These are phyloP conservation scores for Gadopsis bispinosus DNA, from an alignment of 2,797 vertebrate genomes.

Conservation along the genomic window DNA sequence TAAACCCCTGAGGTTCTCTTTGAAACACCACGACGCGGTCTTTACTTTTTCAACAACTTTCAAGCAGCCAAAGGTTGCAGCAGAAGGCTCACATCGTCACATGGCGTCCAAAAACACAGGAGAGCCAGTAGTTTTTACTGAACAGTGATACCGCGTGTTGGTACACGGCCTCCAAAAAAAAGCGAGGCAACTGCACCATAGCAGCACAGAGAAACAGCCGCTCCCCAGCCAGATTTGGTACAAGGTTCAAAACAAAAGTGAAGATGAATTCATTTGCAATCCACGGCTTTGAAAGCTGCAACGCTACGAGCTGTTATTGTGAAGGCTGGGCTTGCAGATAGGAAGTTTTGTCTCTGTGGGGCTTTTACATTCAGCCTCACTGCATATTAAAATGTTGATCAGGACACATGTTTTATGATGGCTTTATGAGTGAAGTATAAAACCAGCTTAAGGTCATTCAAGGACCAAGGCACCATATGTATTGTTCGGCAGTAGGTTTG, in stretches of 20 bases:
- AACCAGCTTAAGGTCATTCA: background rate
- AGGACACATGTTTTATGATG: background rate
- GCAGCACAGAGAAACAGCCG: background rate
- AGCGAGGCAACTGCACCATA: background rate
- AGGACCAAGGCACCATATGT: too few relatives aligned
- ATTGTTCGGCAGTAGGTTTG: background rate
- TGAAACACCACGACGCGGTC: background rate
- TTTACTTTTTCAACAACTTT: background rate
- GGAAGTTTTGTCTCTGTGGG: background rate
- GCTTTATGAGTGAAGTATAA: background rate
- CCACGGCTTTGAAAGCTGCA: background rate
- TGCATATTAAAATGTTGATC: too few relatives aligned
- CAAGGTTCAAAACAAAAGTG: background rate
- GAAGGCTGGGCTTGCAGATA: slow-evolving; percentile 23
- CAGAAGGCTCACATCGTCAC: background rate
- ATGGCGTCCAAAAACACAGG: background rate
- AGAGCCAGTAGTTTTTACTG: background rate
- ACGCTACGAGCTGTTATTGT: slow-evolving; percentile 40
- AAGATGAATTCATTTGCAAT: background rate
- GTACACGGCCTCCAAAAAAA: too few relatives aligned
- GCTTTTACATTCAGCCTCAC: background rate
- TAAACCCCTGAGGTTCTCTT: background rate
- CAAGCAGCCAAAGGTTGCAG: background rate
- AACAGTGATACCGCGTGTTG: background rate
- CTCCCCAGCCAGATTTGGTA: background rate